Conservation (phyloP, 2,888 invertebrate genomes). For the Lepidonotus clava region DNA sequence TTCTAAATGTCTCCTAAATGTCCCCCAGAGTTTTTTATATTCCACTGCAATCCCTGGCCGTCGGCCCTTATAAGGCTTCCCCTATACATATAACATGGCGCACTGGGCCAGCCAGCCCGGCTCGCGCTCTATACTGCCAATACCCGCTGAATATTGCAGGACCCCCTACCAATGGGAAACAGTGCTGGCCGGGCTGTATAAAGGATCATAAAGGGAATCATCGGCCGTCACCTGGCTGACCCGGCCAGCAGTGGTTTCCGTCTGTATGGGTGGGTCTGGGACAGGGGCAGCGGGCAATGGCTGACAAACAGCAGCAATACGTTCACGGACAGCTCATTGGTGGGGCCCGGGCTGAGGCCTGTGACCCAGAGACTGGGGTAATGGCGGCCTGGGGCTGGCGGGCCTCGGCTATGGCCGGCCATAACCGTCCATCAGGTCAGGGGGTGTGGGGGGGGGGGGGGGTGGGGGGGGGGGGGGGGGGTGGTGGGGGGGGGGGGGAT, state of each 20-base stretch:
- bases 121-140: not conserved
- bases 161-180: not conserved
- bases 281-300: not conserved
- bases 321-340: too few relatives aligned
- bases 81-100: constrained; percentile 15
- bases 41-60: too few relatives aligned
- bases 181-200: too few relatives aligned
- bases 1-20: not conserved
- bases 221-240: not conserved
- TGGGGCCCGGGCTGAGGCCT: not conserved
- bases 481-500: not conserved
- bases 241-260: not conserved
- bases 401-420: not conserved
- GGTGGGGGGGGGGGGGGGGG: not conserved
- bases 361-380: constrained; percentile 11
- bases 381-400: not conserved
- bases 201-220: not conserved
- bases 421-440: constrained; percentile 4
- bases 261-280: not conserved
- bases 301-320: not conserved
- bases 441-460: not conserved
- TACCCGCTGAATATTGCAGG: not conserved
- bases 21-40: too few relatives aligned
- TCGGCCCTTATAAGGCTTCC: too few relatives aligned
- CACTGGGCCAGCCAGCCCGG: not conserved